Conservation (phyloP, 2,113 vertebrate species). For the Pithys albifrons region DNA sequence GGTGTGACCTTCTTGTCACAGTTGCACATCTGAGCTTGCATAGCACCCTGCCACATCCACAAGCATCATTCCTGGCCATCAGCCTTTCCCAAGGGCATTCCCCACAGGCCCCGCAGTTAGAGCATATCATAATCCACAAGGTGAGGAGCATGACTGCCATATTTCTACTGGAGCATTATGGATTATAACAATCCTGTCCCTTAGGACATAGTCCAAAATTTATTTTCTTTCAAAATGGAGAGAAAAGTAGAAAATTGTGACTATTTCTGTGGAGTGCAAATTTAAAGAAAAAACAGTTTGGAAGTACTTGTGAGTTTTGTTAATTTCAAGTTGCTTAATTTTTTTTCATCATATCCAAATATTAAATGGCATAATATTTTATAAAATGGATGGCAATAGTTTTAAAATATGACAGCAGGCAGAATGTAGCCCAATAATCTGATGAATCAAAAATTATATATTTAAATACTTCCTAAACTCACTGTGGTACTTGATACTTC, state of each 20-base stretch:
- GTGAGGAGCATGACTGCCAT: not conserved
- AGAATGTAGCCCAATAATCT: not conserved
- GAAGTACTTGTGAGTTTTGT: not conserved
- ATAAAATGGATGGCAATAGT: not conserved
- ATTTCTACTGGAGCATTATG: not conserved
- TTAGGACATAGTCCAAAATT: not conserved
- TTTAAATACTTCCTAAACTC: not conserved
- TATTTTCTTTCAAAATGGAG: not conserved
- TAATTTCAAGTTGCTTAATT: not conserved
- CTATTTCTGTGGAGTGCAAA: not conserved
- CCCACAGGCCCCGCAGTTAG: accelerated
- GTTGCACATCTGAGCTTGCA: accelerated
- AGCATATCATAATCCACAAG: not conserved
- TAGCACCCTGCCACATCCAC: accelerated
- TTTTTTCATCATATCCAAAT: not conserved
- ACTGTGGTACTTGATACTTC: not conserved
- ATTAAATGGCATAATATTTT: not conserved
- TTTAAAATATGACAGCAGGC: not conserved
- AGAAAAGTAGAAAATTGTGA: not conserved
- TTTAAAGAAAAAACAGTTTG: not conserved
- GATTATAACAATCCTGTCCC: not conserved
- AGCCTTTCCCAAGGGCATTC: not conserved
- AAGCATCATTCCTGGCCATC: accelerated
- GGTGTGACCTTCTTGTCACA: not conserved
- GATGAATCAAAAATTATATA: not conserved